Evolutionary conservation across 2,113 vertebrate species (phyloP).

Genomic region (Aldabrachelys gigantea): DNA sequence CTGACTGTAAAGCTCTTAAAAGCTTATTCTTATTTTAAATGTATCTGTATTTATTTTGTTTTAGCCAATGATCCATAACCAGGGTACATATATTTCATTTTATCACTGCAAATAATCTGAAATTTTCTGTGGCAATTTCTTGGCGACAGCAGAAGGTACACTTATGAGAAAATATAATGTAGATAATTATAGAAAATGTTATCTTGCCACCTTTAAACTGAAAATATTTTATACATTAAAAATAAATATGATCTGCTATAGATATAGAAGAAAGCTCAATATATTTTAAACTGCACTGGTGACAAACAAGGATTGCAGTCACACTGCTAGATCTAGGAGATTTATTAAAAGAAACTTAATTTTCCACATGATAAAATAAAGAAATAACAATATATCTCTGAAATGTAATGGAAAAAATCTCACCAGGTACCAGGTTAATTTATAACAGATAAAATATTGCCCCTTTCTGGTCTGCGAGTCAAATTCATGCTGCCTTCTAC

Average conservation of each 20-base stretch:
- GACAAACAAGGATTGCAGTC: neutral
- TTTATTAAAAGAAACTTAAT: neutral
- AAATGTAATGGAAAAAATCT: neutral
- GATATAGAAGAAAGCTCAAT: neutral
- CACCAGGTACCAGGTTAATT: neutral
- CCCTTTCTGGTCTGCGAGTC: neutral
- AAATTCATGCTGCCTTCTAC: neutral
- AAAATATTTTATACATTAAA: neutral
- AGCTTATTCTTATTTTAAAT: slow-evolving; percentile 24
- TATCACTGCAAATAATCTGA: neutral
- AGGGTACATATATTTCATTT: neutral
- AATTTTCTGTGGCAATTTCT: neutral
- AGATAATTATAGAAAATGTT: neutral
- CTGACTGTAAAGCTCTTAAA: neutral
- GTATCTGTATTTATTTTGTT: neutral
- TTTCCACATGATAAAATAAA: neutral
- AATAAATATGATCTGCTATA: neutral
- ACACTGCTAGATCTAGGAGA: neutral
- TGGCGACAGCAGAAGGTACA: neutral
- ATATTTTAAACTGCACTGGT: neutral
- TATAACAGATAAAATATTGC: neutral
- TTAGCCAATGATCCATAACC: neutral
- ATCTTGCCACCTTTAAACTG: neutral
- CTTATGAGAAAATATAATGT: neutral
- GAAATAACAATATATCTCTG: neutral